Evolutionary conservation across 2,888 invertebrate genomes (phyloP).

Genomic region (Blomia tropicalis): DNA sequence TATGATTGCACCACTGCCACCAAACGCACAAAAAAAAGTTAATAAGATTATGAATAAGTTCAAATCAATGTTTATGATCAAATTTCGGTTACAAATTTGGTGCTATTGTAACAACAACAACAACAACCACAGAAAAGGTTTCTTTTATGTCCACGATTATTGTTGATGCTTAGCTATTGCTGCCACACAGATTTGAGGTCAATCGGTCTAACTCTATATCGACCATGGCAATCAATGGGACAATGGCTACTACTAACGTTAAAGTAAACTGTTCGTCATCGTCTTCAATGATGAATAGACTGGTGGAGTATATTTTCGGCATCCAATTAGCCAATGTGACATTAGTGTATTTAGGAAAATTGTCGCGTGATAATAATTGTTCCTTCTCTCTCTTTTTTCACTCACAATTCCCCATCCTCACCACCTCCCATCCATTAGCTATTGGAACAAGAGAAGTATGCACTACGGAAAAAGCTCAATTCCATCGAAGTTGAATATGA

Average conservation of each 20-base stretch:
- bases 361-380: not conserved
- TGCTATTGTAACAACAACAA: no score
- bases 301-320: slow-evolving; percentile 6
- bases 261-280: no score
- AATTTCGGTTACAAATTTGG: no score
- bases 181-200: no score
- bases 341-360: not conserved
- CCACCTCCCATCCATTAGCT: slow-evolving; percentile 48
- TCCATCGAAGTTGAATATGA: slow-evolving; percentile 76
- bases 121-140: no score
- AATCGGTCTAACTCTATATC: no score
- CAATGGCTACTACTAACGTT: not conserved
- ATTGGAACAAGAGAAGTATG: slow-evolving; percentile 81
- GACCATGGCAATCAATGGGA: slow-evolving; percentile 1
- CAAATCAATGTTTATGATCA: no score
- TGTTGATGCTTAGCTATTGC: no score
- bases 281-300: not conserved
- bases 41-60: no score
- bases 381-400: not conserved
- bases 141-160: no score
- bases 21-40: no score
- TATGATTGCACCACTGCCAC: no score
- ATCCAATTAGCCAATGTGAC: not conserved
- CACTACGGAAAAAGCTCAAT: slow-evolving; percentile 63
- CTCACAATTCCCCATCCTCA: not conserved